phyloP scores from a whole-genome alignment of 2,797 vertebrate species.

The Mallotus villosus region DNA sequence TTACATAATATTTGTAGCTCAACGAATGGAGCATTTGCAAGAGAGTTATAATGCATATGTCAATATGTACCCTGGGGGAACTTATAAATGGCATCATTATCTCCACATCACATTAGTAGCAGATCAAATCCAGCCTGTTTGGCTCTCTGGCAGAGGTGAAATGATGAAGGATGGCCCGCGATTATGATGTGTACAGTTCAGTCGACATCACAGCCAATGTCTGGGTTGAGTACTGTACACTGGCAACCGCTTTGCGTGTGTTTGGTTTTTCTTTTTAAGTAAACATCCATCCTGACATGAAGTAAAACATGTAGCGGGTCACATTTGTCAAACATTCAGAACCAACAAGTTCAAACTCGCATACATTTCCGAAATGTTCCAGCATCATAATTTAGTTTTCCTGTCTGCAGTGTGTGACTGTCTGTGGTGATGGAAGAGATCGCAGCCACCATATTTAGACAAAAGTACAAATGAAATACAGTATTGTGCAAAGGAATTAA shows the following conservation, averaged over 20 bases:
- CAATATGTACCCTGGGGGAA: conserved; percentile 55
- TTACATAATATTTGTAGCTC: conserved; percentile 59
- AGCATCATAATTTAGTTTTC: background rate
- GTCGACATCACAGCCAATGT: background rate
- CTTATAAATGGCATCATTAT: conserved; percentile 75
- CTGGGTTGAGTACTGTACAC: background rate
- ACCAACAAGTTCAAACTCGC: too few species aligned
- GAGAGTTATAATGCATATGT: conserved; percentile 48
- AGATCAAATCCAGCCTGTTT: conserved; percentile 66
- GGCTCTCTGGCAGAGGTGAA: conserved; percentile 54
- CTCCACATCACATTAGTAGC: conserved; percentile 69
- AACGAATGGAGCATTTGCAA: conserved; percentile 64
- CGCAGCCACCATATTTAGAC: background rate
- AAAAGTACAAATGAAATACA: too few species aligned
- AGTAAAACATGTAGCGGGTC: background rate
- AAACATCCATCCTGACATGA: background rate
- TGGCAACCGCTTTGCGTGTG: background rate
- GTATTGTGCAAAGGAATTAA: too few species aligned
- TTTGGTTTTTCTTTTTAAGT: background rate
- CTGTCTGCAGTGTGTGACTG: background rate
- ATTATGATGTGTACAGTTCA: conserved; percentile 24
- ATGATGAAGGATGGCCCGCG: conserved; percentile 52
- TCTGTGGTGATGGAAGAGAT: background rate
- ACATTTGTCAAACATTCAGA: background rate
- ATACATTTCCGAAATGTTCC: background rate